Evolutionary conservation across 2,888 invertebrate genomes (phyloP), one percentile per base, ranked within the genome.

Genomic region (Heliconius cydno): DNA sequence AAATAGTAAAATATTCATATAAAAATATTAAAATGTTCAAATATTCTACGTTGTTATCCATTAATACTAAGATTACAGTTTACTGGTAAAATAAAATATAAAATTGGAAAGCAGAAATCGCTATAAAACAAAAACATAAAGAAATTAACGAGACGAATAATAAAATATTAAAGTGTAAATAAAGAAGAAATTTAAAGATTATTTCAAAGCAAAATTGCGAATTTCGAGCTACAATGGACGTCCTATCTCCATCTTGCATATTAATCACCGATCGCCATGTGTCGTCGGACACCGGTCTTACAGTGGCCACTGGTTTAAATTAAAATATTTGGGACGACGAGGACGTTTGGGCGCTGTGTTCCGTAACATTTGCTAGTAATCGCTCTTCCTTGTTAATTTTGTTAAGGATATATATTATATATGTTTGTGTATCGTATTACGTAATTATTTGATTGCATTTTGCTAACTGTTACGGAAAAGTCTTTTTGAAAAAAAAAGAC

Each of bases 211-310:
- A 67, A 70, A 71, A 80, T 80, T 86, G 86, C 88, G 87, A 88
- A 90, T 90, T 90, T 85, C 87, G 89, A 84, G 85, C 86, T 85
- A 87, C 88, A 85, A 85, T 82, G 84, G 83, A 81, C 80, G 86
- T 85, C 86, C 89, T 87, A 86, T 88, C 90, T 90, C 91, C 89
- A 89, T 88, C 89, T 89, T 88, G 94, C 92, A 94, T 94, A 94
- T 94, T 94, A 94, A 94, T 94, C 93, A 93, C 89, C 82, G 87
- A 84, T 86, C 90, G 87, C 88, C 93, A 93, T 91, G 89, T 93
- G 92, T 85, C 83, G 88, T 86, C 80, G 86, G 85, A 82, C 85
- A 84, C 81, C 83, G 86, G 83, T 84, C 86, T 84, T 84, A 82
- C 83, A 80, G 83, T 82, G 83, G 83, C 80, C 83, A 84, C 83